Evolutionary conservation across 2,888 invertebrate species (phyloP).

Genomic region (Belgica antarctica): DNA sequence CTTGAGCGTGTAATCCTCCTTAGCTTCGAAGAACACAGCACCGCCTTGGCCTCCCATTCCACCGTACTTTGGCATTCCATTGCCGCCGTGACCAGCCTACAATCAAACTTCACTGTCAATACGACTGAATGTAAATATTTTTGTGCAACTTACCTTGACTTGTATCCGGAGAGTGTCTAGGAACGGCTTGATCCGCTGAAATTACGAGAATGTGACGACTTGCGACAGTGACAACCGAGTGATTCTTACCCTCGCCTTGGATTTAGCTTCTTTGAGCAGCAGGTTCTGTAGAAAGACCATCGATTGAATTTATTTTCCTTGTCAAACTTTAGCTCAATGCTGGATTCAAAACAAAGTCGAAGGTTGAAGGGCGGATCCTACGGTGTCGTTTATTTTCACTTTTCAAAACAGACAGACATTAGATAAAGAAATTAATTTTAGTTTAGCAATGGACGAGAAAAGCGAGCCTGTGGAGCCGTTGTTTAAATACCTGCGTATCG

Average conservation of each 20-base stretch:
- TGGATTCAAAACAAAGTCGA: conserved; percentile 9
- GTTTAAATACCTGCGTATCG: conserved; percentile 85
- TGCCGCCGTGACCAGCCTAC: conserved; percentile 56
- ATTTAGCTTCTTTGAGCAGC: background rate
- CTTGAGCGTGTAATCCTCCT: conserved; percentile 61
- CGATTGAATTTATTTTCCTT: background rate
- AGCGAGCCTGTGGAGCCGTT: conserved; percentile 68
- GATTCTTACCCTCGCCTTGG: background rate
- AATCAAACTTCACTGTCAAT: conserved; percentile 31
- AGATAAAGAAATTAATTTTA: background rate
- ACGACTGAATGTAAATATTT: background rate
- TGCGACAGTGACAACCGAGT: background rate
- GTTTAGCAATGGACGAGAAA: conserved; percentile 2
- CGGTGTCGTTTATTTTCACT: conserved; percentile 3
- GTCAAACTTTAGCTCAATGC: background rate
- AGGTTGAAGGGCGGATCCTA: conserved; percentile 8
- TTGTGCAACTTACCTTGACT: conserved; percentile 65
- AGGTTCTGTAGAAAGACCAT: conserved; percentile 18
- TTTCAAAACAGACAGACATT: background rate
- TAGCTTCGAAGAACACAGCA: conserved; percentile 70
- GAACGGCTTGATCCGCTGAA: conserved; percentile 55
- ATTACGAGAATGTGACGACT: background rate
- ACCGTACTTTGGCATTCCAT: conserved; percentile 73
- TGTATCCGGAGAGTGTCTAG: conserved; percentile 76
- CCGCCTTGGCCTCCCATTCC: conserved; percentile 92